These are phyloP conservation scores for Sarcophaga caerulescens DNA, from an alignment of 2,888 invertebrate genomes.

Conservation along the genomic window DNA sequence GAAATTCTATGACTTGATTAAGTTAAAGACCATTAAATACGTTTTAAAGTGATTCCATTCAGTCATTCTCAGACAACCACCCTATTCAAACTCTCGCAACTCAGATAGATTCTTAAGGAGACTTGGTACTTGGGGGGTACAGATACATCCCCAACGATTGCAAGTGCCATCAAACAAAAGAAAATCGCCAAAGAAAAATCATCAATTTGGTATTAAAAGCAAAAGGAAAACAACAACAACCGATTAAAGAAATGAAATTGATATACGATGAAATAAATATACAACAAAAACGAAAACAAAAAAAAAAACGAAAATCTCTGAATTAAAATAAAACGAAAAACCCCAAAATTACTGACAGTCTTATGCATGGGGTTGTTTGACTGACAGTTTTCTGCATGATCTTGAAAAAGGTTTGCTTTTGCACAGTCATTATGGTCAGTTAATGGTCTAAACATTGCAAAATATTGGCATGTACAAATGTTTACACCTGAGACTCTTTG, in stretches of 20 bases:
- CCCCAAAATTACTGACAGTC: neutral
- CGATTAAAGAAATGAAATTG: neutral
- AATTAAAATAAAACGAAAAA: neutral
- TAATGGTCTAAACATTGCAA: neutral
- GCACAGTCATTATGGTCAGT: neutral
- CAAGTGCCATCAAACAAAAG: constrained; percentile 3
- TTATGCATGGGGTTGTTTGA: neutral
- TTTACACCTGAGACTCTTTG: neutral
- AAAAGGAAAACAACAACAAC: constrained; percentile 6
- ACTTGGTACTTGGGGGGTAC: no score
- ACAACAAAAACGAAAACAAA: neutral
- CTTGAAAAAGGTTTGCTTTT: neutral
- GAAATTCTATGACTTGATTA: constrained; percentile 19
- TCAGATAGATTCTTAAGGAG: no score
- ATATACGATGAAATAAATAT: neutral
- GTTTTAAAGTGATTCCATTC: constrained; percentile 6
- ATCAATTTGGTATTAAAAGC: constrained; percentile 15
- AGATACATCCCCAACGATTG: no score
- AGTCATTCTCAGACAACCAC: neutral
- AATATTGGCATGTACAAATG: neutral
- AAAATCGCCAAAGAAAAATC: constrained; percentile 6
- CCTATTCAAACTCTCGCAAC: neutral
- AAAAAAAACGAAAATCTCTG: no score
- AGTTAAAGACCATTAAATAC: constrained; percentile 27
- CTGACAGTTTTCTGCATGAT: constrained; percentile 8